Evolutionary conservation across 2,797 vertebrate genomes (phyloP).

Genomic region (Mus minutoides): DNA sequence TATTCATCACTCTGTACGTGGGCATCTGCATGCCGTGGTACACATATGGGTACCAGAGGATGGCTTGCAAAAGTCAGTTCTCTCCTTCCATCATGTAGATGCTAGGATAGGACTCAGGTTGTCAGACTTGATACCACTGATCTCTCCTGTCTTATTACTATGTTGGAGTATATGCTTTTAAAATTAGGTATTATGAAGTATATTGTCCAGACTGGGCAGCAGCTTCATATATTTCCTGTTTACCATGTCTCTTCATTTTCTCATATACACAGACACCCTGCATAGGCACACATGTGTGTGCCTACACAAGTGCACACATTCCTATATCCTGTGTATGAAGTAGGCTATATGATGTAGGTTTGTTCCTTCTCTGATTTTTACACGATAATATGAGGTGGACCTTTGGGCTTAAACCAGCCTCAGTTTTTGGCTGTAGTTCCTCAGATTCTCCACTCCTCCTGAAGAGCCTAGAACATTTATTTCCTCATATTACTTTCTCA

Average conservation of each 20-base stretch:
- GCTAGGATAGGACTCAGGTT: background rate
- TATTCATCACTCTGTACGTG: background rate
- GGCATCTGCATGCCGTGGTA: background rate
- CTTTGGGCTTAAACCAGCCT: background rate
- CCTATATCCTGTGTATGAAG: background rate
- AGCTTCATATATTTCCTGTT: background rate
- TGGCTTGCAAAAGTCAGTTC: background rate
- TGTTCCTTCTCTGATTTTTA: background rate
- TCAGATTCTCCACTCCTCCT: background rate
- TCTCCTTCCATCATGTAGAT: background rate
- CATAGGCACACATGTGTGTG: background rate
- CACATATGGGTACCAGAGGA: background rate
- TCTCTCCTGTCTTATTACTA: background rate
- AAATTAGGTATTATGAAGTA: background rate
- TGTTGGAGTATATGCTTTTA: background rate
- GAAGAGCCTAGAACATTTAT: background rate
- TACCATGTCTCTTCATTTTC: background rate
- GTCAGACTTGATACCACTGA: background rate
- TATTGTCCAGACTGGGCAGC: background rate
- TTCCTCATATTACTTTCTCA: background rate
- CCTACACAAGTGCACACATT: background rate
- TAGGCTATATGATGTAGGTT: background rate
- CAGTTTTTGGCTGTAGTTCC: background rate
- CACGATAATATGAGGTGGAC: background rate
- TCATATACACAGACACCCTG: background rate